These are phyloP conservation scores for Lepus timidus DNA, from an alignment of 2,113 vertebrate genomes.

Conservation along the genomic window DNA sequence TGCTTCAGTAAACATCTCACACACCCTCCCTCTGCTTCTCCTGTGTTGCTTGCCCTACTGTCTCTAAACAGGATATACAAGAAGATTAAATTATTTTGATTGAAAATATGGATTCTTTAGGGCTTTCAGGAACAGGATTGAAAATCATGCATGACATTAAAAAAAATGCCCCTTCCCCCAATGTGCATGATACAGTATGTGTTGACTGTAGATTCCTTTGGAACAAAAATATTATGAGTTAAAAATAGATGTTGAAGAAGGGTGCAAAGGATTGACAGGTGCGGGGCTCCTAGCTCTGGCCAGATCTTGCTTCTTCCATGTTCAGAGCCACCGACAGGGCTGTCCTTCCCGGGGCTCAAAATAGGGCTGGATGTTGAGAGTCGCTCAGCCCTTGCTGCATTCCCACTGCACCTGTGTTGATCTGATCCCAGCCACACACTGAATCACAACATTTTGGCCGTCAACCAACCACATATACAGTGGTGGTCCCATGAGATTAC, in stretches of 20 bases:
- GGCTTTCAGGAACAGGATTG: not conserved
- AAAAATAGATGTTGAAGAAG: not conserved
- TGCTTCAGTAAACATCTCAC: not conserved
- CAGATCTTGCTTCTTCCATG: not conserved
- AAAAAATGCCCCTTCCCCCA: not conserved
- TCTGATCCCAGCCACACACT: not conserved
- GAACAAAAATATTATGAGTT: not conserved
- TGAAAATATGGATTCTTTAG: constrained; percentile 34
- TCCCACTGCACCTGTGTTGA: too few relatives aligned
- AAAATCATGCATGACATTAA: not conserved
- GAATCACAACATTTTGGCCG: too few relatives aligned
- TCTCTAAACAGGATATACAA: not conserved
- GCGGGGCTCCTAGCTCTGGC: not conserved
- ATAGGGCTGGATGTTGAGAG: not conserved
- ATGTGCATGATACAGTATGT: not conserved
- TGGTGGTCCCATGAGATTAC: too few relatives aligned
- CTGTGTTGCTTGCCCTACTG: not conserved
- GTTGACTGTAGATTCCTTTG: not conserved
- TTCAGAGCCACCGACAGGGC: not conserved
- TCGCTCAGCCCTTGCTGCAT: too few relatives aligned
- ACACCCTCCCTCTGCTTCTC: not conserved
- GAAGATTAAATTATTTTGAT: not conserved
- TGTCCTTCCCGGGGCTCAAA: not conserved
- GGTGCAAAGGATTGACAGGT: not conserved
- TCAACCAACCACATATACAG: too few relatives aligned